Evolutionary conservation across 2,797 vertebrate species (phyloP).

Genomic region (Orientallactaga sibirica): DNA sequence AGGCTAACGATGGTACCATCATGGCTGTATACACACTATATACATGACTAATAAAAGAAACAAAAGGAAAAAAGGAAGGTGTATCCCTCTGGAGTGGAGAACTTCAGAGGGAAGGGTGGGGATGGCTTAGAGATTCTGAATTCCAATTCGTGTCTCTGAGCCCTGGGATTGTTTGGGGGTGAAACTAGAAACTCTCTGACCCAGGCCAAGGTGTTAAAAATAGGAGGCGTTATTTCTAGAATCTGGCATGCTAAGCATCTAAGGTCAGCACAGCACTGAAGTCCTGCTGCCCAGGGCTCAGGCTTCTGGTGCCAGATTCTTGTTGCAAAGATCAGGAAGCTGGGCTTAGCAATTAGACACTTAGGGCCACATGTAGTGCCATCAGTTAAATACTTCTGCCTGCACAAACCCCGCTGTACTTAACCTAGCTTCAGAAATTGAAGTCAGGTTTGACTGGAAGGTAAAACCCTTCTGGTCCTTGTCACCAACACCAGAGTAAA

Average conservation of each 20-base stretch:
- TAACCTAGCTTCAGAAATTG: neutral
- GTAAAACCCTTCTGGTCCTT: accelerated
- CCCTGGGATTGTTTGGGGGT: neutral
- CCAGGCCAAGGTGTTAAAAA: conserved; percentile 74
- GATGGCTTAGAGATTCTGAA: neutral
- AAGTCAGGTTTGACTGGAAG: neutral
- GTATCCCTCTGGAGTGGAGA: accelerated
- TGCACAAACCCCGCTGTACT: neutral
- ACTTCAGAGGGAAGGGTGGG: neutral
- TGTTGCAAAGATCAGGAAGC: neutral
- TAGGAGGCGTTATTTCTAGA: conserved; percentile 72
- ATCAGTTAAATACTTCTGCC: accelerated
- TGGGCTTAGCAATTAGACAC: neutral
- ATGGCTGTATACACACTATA: no score
- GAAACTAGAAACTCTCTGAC: conserved; percentile 65
- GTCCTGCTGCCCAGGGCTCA: neutral
- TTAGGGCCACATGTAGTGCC: accelerated
- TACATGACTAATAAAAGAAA: no score
- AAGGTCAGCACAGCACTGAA: neutral
- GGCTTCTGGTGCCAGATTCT: neutral
- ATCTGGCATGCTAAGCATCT: accelerated
- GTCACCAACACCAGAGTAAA: no score
- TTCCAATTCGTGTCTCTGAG: neutral
- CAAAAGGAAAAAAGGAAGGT: neutral
- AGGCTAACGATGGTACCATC: no score